Evolutionary conservation across 1,140 invertebrate genomes (phyloP), one percentile per base, ranked within the genome.

Genomic region (Diachasmimorpha longicaudata): DNA sequence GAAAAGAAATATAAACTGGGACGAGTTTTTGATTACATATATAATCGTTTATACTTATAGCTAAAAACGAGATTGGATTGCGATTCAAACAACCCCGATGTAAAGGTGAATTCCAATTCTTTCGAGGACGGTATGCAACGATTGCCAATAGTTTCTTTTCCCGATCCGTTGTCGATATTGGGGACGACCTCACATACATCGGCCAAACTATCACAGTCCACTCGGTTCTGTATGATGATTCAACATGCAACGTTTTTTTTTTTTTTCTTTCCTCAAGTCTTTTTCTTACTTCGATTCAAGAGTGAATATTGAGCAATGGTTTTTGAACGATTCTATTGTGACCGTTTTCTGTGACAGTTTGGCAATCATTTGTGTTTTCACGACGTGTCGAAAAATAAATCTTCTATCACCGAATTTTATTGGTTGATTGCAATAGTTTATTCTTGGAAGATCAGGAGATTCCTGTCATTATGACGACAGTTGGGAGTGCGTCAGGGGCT

Each of bases 121-220:
- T 83, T 82, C 80, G 81, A 84, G 80, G 79, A 79, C 80, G 79
- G 70, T 72, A 74, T 69, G 76, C 76, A 77, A 66, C 39, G 46
- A 78, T 76, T 81, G 80, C 81, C 79, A 81, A 81, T 82, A 69
- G 73, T 74, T 79, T 78, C 58, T 63, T 84, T 84, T 84, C 77
- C 77, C 79, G 80, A 80, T 83, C 76, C 72, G 79, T 76, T 80
- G 80, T 66, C 81, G 76, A 83, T 63, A 63, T 82, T 80, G 80
- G 81, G 82, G 82, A 77, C 82, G 80, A 79, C 31, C 72, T 74
- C 75, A 63, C 58, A 63, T 25, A 25, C 23, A 63, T 78, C 77
- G 66, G 78, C 77, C 58, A 63, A 63, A 63, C 58, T 63, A 25
- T 63, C 23, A 63, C 63, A 75, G 31, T 31, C 31, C 74, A 71